phyloP scores from a whole-genome alignment of 1,140 invertebrate genomes.

The Solenopsis fugax region DNA sequence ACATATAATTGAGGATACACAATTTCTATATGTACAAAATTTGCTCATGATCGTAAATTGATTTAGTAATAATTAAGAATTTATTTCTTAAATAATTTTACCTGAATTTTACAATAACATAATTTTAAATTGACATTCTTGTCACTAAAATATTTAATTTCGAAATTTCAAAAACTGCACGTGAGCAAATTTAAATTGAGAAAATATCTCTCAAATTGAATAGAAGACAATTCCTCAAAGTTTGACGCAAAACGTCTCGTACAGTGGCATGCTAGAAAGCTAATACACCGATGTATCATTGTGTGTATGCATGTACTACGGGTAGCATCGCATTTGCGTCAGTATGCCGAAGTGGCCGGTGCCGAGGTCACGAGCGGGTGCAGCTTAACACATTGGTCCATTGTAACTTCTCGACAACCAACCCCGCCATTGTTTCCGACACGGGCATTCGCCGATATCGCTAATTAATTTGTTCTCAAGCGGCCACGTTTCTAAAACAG shows the following conservation, averaged over 20 bases:
- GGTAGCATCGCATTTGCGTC: conserved; percentile 20
- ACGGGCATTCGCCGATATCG: conserved; percentile 31
- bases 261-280: conserved; percentile 4
- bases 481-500: conserved; percentile 8
- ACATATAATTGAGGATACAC: not conserved
- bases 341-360: conserved; percentile 11
- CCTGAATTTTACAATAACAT: not conserved
- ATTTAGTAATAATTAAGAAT: not conserved
- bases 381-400: conserved; percentile 43
- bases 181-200: not conserved
- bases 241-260: not conserved
- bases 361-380: conserved; percentile 40
- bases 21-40: not conserved
- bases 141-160: conserved; percentile 12
- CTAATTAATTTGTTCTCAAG: conserved; percentile 58
- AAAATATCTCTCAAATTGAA: not conserved
- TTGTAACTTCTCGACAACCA: conserved; percentile 36
- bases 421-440: conserved; percentile 22
- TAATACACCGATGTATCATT: not conserved
- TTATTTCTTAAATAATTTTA: not conserved
- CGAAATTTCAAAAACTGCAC: not conserved
- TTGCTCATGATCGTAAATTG: not conserved
- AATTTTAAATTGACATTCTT: conserved; percentile 6
- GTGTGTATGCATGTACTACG: not conserved
- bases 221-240: not conserved